Conservation (phyloP, 1,140 invertebrate genomes). For the Leptonema lineaticorne region DNA sequence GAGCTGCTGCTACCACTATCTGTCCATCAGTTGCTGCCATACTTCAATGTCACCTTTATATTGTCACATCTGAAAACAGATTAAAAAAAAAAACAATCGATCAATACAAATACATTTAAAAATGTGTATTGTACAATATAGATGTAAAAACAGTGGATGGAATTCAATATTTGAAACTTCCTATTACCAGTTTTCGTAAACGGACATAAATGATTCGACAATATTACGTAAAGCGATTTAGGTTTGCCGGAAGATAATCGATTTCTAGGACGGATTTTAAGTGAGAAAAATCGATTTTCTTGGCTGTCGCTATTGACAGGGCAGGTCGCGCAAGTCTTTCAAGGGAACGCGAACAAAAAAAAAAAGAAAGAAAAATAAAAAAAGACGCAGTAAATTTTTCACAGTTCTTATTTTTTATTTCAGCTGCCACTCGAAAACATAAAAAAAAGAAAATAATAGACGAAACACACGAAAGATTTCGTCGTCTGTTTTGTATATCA, state of each 20-base stretch:
- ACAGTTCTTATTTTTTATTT: neutral
- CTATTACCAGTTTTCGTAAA: neutral
- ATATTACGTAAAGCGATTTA: constrained; percentile 13
- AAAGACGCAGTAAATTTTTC: too few relatives aligned
- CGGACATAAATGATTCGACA: neutral
- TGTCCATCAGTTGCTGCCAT: constrained; percentile 85
- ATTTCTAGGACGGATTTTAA: constrained; percentile 26
- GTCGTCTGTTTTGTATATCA: neutral
- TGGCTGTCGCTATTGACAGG: constrained; percentile 18
- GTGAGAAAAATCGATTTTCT: constrained; percentile 27
- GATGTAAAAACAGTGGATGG: neutral
- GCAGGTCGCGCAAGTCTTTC: constrained; percentile 11
- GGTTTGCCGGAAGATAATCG: constrained; percentile 21
- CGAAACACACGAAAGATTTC: neutral
- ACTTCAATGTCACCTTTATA: constrained; percentile 17
- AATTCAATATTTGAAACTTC: neutral
- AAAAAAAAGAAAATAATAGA: neutral
- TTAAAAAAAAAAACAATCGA: constrained; percentile 20
- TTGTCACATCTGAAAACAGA: constrained; percentile 39
- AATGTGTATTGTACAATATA: neutral
- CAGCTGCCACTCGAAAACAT: neutral
- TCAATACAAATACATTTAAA: neutral
- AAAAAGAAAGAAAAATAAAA: neutral
- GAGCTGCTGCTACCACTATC: constrained; percentile 77
- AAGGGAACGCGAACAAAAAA: neutral